Conservation (phyloP, 2,797 vertebrate genomes). For the Chelonia mydas region DNA sequence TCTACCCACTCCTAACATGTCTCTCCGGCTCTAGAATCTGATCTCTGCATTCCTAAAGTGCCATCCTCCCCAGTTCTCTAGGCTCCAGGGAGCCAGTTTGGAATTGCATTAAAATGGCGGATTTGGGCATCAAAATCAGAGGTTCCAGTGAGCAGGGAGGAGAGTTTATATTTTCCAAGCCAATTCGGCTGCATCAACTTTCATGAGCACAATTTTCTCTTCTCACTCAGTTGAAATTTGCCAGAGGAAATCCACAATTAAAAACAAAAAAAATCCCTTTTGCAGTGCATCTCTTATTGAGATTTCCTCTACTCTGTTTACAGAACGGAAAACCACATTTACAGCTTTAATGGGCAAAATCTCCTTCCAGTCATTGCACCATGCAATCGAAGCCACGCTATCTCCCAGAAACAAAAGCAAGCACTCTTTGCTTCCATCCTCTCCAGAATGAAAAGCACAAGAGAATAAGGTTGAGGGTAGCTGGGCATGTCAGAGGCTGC, state of each 20-base stretch:
- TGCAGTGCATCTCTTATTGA: not conserved
- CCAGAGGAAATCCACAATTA: not conserved
- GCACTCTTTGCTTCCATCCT: not conserved
- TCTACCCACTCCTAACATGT: not conserved
- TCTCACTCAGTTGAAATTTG: not conserved
- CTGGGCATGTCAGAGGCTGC: not conserved
- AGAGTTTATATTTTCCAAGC: not conserved
- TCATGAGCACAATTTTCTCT: not conserved
- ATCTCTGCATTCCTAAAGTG: not conserved
- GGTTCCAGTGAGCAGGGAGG: not conserved
- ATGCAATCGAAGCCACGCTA: not conserved
- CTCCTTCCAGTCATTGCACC: not conserved
- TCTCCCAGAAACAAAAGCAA: not conserved
- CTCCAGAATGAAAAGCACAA: not conserved
- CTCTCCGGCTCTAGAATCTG: not conserved
- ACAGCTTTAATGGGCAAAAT: not conserved
- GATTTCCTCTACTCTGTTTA: not conserved
- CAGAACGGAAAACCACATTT: not conserved
- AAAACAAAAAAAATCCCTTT: not conserved
- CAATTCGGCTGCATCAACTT: not conserved
- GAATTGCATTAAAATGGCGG: not conserved
- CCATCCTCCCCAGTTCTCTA: not conserved
- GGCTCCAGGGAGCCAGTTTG: not conserved
- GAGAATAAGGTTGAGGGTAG: not conserved
- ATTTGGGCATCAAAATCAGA: not conserved